Evolutionary conservation across 2,888 invertebrate genomes (phyloP), one percentile per base, ranked within the genome.

Genomic region (Ennomos fuscantarius): DNA sequence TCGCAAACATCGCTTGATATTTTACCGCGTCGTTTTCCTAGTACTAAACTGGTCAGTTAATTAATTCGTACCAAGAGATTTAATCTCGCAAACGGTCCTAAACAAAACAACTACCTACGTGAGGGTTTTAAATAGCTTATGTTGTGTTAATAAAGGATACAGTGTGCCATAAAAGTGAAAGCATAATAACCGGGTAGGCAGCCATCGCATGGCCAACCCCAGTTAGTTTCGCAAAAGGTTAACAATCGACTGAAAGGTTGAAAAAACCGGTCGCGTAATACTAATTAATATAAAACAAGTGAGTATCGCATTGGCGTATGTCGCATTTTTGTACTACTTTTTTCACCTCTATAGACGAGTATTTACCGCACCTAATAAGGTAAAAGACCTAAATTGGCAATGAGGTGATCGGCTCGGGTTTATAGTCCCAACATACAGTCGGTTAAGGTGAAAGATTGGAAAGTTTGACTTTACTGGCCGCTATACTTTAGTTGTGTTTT

Each of bases 191-290:
- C 51, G 52, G 44, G 63, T 50, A 58, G 68, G 52, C 60, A 65
- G 69, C 72, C 76, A 72, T 70, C 45, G 66, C 71, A 67, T 70
- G 68, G 60, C 62, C 55, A 65, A 64, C 67, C 75, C 65, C 60
- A 66, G 70, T 63, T 70, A 74, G 73, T 77, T 77, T 76, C 63
- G 65, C 70, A 55, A 78, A 79, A 81, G 78, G 81, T 83, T 79
- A 76, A 76, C 70, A 77, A 74, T 73, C 62, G 62, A 68, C 60
- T 67, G 62, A 80, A 83, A 84, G 81, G 81, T 76, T 76, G 73
- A 66, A 73, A 73, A 79, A 76, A 70, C 74, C 71, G 69, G 73
- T 73, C 74, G 72, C 72, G 70, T 73, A 67, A 65, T 57, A 68
- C 62, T 75, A 73, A 76, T 76, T 74, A 72, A 72, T 60, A 45